Evolutionary conservation across 2,888 invertebrate species (phyloP).

Genomic region (Zaprionus bogoriensis): DNA sequence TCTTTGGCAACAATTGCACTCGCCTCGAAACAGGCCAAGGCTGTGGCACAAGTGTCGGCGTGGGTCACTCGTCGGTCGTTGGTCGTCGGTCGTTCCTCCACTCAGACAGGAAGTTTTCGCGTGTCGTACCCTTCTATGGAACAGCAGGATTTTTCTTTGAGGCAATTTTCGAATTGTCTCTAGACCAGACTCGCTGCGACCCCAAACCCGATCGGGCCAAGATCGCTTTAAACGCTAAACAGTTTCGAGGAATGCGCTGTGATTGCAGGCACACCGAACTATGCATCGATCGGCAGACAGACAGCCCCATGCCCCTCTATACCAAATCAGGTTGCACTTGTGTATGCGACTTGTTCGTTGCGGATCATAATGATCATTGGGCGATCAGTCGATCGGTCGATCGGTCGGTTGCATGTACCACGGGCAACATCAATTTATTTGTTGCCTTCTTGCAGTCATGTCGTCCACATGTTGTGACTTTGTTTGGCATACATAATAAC

Average conservation of each 20-base stretch:
- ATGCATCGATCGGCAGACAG: slow-evolving; percentile 39
- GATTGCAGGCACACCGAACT: slow-evolving; percentile 70
- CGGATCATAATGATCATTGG: slow-evolving; percentile 15
- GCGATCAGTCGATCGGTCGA: slow-evolving; percentile 19
- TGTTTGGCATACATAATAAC: slow-evolving; percentile 79
- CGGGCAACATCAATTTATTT: slow-evolving; percentile 52
- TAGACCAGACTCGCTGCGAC: slow-evolving; percentile 21
- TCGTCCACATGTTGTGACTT: slow-evolving; percentile 80
- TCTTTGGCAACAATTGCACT: slow-evolving; percentile 64
- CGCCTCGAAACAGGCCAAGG: slow-evolving; percentile 54
- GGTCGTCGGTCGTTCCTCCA: not conserved
- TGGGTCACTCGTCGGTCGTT: too few relatives aligned
- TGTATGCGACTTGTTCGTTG: slow-evolving; percentile 19
- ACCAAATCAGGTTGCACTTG: slow-evolving; percentile 54
- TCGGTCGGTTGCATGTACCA: slow-evolving; percentile 39
- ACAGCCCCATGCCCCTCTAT: slow-evolving; percentile 18
- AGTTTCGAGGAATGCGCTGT: slow-evolving; percentile 49
- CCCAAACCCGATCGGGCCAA: not conserved
- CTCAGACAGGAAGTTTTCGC: not conserved
- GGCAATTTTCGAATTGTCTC: slow-evolving; percentile 43
- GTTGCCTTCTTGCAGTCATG: slow-evolving; percentile 42
- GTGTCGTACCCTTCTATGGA: slow-evolving; percentile 16
- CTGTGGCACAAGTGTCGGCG: slow-evolving; percentile 30
- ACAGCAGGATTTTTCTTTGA: not conserved
- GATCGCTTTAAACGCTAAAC: slow-evolving; percentile 47